Base-by-base conservation (phyloP, 1,140 invertebrate genomes). In the Conopomorpha cramerella region DNA sequence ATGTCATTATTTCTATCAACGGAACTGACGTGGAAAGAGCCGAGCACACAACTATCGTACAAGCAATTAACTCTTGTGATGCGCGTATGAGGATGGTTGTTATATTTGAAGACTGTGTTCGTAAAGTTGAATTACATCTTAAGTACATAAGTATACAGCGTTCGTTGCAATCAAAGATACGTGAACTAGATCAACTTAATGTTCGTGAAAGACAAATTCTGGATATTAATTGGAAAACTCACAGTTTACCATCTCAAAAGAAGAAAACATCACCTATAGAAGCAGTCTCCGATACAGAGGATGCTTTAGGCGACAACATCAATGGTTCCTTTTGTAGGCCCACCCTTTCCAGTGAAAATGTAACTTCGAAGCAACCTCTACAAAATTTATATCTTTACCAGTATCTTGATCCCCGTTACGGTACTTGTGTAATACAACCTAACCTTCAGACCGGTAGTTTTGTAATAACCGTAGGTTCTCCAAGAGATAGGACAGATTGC, bases 1-100 rank as follows among this genome's bases (percentile, higher is more conserved):
- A 96, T 68, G 93, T 97, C 1, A 96, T 97, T 45, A 74, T 97
- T 10, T 94, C 93, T 8, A 96, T 97, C 45, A 96, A 97, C 74
- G 94, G 95, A 1, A 85, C 85, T 17, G 90, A 94, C 55, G 93
- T 97, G 84, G 93, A 96, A 62, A 86, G 89, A 41, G 88, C 90
- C 0, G 92, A 95, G 64, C 95, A 97, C 60, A 89, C 92, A 49
- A 89, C 91, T 16, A 82, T 97, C 10, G 94, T 97, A 1, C 87
- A 86, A 51, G 93, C 91, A 49, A 96, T 97, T 30, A 93, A 93
- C 64, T 86, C 87, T 45, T 95, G 93, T 78, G 91, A 93, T 56
- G 82, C 89, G 6, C 81, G 92, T 39, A 94, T 97, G 89, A 82
- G 94, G 36, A 93, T 96, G 86, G 93, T 96, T 1, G 93, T 96